A percentile compares a stretch with the other conserved stretches of the same genome.
Evolutionary conservation across 2,113 vertebrate species (phyloP).

Genomic region (Pachyramphus minor): DNA sequence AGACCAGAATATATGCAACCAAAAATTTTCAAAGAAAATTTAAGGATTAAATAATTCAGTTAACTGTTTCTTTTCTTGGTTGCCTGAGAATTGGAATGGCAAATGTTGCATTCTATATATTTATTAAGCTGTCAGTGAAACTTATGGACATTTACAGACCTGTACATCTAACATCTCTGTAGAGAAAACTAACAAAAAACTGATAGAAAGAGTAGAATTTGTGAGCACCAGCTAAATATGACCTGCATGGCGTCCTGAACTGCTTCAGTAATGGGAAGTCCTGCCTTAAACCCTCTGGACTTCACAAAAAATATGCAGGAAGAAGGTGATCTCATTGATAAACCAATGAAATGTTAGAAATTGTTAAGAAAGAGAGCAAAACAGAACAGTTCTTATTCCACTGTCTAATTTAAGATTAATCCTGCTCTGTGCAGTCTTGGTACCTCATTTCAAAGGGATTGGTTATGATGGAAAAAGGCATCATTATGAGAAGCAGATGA

Average conservation of each 20-base stretch:
- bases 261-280: not conserved
- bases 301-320: not conserved
- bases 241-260: not conserved
- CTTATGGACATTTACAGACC: not conserved
- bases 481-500: not conserved
- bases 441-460: not conserved
- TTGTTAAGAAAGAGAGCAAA: not conserved
- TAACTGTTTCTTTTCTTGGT: not conserved
- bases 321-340: not conserved
- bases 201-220: not conserved
- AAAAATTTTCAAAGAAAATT: not conserved
- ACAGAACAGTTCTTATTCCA: not conserved
- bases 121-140: not conserved
- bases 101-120: not conserved
- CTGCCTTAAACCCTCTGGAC: not conserved
- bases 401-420: not conserved
- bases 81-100: not conserved
- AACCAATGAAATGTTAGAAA: not conserved
- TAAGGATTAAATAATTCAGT: constrained; percentile 8
- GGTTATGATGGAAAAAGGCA: not conserved
- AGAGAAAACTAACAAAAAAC: not conserved
- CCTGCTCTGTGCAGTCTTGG: not conserved
- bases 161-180: not conserved
- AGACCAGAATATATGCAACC: not conserved
- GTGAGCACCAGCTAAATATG: not conserved